Conservation (phyloP, 2,888 invertebrate species). For the Agrochola circellaris region DNA sequence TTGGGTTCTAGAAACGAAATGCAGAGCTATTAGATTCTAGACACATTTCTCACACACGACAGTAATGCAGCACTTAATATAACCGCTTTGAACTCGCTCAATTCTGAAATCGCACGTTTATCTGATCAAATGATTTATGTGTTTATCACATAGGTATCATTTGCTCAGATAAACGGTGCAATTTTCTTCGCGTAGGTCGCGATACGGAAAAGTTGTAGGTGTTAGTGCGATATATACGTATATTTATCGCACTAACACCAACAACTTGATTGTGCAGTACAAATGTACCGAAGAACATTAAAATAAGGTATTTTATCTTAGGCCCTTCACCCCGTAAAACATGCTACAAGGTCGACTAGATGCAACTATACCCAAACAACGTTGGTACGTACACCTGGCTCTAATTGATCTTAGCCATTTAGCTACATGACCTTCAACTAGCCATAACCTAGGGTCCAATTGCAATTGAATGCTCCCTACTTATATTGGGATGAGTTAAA, state of each 20-base stretch:
- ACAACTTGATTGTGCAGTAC: neutral
- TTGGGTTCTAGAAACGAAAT: neutral
- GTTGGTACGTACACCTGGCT: neutral
- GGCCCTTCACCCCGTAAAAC: conserved; percentile 7
- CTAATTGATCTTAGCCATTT: conserved; percentile 1
- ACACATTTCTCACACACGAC: conserved; percentile 1
- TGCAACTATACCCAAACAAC: conserved; percentile 18
- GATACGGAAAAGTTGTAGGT: conserved; percentile 8
- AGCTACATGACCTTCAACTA: neutral
- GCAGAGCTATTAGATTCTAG: conserved; percentile 11
- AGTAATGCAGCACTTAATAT: conserved; percentile 17
- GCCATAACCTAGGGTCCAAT: neutral
- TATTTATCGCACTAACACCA: too few relatives aligned
- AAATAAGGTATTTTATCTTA: conserved; percentile 2
- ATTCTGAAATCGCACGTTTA: conserved; percentile 4
- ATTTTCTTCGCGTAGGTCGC: conserved; percentile 11
- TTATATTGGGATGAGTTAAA: conserved; percentile 4
- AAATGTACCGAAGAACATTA: neutral
- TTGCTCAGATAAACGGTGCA: conserved; percentile 27
- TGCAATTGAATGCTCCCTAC: neutral
- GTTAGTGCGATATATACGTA: conserved; percentile 13
- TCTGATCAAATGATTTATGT: conserved; percentile 1
- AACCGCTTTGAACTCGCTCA: conserved; percentile 38
- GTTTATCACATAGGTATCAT: conserved; percentile 31
- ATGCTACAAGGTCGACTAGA: conserved; percentile 18